Evolutionary conservation across 2,888 invertebrate genomes (phyloP).

Genomic region (Notocelia uddmanniana): DNA sequence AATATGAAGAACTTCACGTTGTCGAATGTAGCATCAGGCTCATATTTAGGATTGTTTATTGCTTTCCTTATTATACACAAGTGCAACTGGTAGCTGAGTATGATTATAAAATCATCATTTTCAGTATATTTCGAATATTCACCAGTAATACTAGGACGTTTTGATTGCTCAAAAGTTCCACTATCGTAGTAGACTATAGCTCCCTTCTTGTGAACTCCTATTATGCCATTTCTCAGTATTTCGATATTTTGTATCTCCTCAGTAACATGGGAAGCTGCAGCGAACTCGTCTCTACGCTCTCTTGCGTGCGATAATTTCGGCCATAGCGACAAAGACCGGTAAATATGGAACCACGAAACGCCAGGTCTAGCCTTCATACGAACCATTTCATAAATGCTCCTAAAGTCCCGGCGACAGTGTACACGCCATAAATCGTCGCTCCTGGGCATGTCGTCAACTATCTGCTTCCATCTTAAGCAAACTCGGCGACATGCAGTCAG

Average conservation of each 20-base stretch:
- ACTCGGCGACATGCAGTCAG: slow-evolving; percentile 66
- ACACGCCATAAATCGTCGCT: slow-evolving; percentile 63
- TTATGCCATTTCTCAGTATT: slow-evolving; percentile 59
- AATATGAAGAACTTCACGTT: slow-evolving; percentile 64
- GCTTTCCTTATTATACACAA: slow-evolving; percentile 61
- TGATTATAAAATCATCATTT: slow-evolving; percentile 58
- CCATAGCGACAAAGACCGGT: slow-evolving; percentile 71
- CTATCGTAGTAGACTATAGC: slow-evolving; percentile 67
- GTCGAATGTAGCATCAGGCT: slow-evolving; percentile 55
- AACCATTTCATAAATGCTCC: slow-evolving; percentile 55
- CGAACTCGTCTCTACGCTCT: slow-evolving; percentile 68
- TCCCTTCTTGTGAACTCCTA: slow-evolving; percentile 65
- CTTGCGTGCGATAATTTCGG: slow-evolving; percentile 56
- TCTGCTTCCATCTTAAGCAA: slow-evolving; percentile 64
- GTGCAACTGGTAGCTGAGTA: slow-evolving; percentile 58
- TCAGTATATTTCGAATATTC: slow-evolving; percentile 65
- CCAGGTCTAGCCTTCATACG: slow-evolving; percentile 57
- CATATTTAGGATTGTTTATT: slow-evolving; percentile 45
- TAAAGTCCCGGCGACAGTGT: slow-evolving; percentile 63
- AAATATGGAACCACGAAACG: slow-evolving; percentile 65
- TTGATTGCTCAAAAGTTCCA: slow-evolving; percentile 56
- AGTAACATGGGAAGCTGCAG: slow-evolving; percentile 57
- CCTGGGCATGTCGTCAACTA: slow-evolving; percentile 62
- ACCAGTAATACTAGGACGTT: slow-evolving; percentile 56
- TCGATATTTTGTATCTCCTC: slow-evolving; percentile 66